Evolutionary conservation across 1,140 invertebrate genomes (phyloP), one percentile per base, ranked within the genome.

Genomic region (Nylanderia fulva): DNA sequence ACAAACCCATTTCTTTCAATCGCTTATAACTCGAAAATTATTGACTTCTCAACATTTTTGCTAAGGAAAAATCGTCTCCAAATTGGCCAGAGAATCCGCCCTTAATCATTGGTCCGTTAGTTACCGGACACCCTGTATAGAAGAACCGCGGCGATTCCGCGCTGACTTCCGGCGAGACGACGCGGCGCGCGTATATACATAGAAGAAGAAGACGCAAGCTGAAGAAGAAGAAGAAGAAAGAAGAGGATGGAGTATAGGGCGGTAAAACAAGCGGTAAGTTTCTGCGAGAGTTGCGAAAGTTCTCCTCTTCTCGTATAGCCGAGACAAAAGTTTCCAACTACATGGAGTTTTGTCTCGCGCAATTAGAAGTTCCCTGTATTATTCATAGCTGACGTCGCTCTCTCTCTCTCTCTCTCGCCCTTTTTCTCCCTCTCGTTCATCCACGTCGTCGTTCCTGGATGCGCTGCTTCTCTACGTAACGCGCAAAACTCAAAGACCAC

Each of bases 361-460:
- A 94, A 94, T 94, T 94, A 94, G 89, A 94, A 94, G 89, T 93
- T 93, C 89, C 90, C 86, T 93, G 91, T 93, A 94, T 94, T 94
- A 94, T 94, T 94, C 93, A 94, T 94, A 94, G 91, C 90, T 92
- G 86, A 89, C 85, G 85, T 71, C 88, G 86, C 84, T 71, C 84
- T n/a, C n/a, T 54, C 68, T 42, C 36, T 56, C 74, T 74, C 24
- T 9, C 18, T 45, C 24, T 29, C 29, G n/a, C 15, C 24, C 33
- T 8, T 69, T 2, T 24, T 18, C 79, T 74, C 48, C 29, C 27
- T 80, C 87, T 87, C 82, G 83, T 87, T 84, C 86, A 86, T 87
- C 58, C 79, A 54, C 58, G 64, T 71, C 77, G 66, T 3, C 29
- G 60, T n/a, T n/a, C n/a, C n/a, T 72, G 42, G 58, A 60, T 87